Base-by-base conservation (phyloP, 1,140 invertebrate species). In the Ridgeia piscesae region DNA sequence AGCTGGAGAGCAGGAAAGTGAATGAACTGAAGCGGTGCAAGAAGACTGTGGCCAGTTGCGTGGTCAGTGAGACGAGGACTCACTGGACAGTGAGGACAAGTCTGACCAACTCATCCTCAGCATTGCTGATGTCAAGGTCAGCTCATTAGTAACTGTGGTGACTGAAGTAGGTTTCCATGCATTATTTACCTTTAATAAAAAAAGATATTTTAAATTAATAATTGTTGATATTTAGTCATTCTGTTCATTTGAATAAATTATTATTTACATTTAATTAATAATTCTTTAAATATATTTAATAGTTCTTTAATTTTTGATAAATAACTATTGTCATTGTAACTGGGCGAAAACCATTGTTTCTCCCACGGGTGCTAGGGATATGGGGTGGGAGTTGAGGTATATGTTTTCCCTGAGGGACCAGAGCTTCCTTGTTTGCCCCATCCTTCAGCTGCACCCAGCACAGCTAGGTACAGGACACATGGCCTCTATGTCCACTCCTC, bases 51-150 rank as follows among this genome's bases (percentile, higher is more conserved):
- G 33, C 33, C 9, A 91, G 91, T 35, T 42, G 42, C 14, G 33
- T 48, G 35, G 90, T 91, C 31, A 42, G 34, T 48, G 91, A 11
- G 35, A 31, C 33, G 33, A 42, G 34, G 35, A 48, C 34, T 91
- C 42, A 42, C 91, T 50, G 91, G 33, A 33, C 93, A 77, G 58
- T 21, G 58, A 77, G 58, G 58, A 77, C 58, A 17, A 77, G 58
- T 77, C 94, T 91, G 94, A 95, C 88, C 93, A 94, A 91, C 92
- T 95, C 21, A 93, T 93, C 31, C 92, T 95, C n/a, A 95, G 93
- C 48, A 92, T 94, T 27, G 92, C 92, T 34, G 94, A 94, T 93
- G 93, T 94, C 33, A 94, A 94, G 93, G 94, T 94, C 17, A 77
- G 58, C 58, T 77, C 58, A 4, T 77, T 77, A n/a, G n/a, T n/a